These are phyloP conservation scores for Mystacides longicornis DNA, from an alignment of 2,888 invertebrate species.

Conservation along the genomic window DNA sequence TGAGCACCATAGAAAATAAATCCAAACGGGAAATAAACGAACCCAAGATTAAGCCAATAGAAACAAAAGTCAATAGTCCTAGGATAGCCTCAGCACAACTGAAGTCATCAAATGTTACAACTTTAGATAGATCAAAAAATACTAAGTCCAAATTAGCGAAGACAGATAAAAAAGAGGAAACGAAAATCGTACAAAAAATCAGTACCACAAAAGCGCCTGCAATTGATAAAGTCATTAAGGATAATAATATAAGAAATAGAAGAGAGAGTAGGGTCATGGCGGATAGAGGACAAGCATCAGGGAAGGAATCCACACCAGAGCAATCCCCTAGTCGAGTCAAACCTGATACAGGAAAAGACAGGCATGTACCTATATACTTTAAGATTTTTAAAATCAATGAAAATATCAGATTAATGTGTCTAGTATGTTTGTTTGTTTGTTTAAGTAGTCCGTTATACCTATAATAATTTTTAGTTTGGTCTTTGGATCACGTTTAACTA, in stretches of 20 bases:
- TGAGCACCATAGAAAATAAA: slow-evolving; percentile 36
- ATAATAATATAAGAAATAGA: slow-evolving; percentile 20
- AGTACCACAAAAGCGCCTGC: slow-evolving; percentile 33
- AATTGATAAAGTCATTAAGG: slow-evolving; percentile 30
- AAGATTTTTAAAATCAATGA: background rate
- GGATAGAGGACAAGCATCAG: slow-evolving; percentile 52
- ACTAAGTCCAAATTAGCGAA: slow-evolving; percentile 13
- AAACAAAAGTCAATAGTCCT: slow-evolving; percentile 11
- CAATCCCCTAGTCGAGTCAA: slow-evolving; percentile 47
- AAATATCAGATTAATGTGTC: no score
- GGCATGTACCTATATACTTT: slow-evolving; percentile 28
- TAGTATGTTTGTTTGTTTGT: no score
- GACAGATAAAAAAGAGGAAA: slow-evolving; percentile 18
- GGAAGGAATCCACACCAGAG: slow-evolving; percentile 58
- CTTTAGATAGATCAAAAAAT: slow-evolving; percentile 22
- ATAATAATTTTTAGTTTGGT: no score
- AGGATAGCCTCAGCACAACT: slow-evolving; percentile 10
- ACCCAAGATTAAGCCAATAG: slow-evolving; percentile 19
- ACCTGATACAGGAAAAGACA: slow-evolving; percentile 30
- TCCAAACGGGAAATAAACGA: slow-evolving; percentile 31
- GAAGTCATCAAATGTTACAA: slow-evolving; percentile 21
- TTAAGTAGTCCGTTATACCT: no score
- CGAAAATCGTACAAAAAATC: slow-evolving; percentile 12
- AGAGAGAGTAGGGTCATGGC: slow-evolving; percentile 31
- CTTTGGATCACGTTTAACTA: no score